Conservation (phyloP, 2,888 invertebrate genomes). For the Oligia fasciuncula region DNA sequence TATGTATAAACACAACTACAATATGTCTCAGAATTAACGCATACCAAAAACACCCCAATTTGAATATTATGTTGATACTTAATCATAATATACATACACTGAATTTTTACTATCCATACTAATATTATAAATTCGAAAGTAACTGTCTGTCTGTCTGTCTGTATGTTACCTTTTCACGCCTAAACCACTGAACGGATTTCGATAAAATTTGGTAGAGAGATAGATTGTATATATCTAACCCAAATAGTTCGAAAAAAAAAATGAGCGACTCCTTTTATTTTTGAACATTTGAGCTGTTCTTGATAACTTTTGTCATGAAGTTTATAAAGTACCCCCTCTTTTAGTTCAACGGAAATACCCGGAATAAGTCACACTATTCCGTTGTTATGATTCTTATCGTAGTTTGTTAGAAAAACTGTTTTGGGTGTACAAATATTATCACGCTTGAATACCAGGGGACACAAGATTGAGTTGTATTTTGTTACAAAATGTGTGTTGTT, state of each 20-base stretch:
- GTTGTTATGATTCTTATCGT: conserved; percentile 43
- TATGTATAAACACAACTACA: no score
- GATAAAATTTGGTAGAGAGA: no score
- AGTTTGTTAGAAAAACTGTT: conserved; percentile 35
- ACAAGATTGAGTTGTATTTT: conserved; percentile 1
- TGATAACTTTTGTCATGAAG: neutral
- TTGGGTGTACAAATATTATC: conserved; percentile 47
- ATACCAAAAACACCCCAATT: no score
- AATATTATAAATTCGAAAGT: no score
- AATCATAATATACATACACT: no score
- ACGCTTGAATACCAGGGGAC: conserved; percentile 24
- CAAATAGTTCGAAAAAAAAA: neutral
- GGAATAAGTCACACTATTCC: conserved; percentile 23
- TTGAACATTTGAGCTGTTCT: neutral
- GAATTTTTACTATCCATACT: no score
- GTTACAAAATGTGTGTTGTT: conserved; percentile 11
- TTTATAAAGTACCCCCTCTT: neutral
- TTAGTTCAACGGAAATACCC: conserved; percentile 7
- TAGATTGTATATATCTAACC: neutral
- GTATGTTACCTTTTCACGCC: no score
- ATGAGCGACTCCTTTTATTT: no score
- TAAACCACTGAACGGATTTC: no score
- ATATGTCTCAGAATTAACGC: no score
- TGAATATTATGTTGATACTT: no score
- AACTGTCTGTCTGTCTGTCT: no score